Conservation (phyloP, 2,888 invertebrate genomes). For the Drosophila fulvimacula region DNA sequence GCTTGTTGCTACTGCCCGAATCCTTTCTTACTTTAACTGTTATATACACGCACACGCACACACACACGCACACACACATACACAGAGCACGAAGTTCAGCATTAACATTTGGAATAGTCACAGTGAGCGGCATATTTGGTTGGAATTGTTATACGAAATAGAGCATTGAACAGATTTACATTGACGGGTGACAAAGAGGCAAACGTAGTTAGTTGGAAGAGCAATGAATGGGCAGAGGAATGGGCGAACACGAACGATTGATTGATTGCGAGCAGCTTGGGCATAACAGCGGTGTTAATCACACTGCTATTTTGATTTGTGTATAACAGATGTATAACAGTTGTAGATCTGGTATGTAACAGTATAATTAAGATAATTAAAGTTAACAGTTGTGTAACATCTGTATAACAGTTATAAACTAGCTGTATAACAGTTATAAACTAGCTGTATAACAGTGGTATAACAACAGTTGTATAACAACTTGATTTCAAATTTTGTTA, state of each 20-base stretch:
- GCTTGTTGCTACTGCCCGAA: slow-evolving; percentile 47
- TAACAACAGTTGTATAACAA: slow-evolving; percentile 8
- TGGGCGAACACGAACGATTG: slow-evolving; percentile 24
- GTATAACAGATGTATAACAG: slow-evolving; percentile 9
- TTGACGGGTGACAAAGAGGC: slow-evolving; percentile 17
- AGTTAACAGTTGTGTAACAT: background rate
- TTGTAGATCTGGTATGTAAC: too few relatives aligned
- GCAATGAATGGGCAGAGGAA: slow-evolving; percentile 9
- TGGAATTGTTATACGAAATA: slow-evolving; percentile 44
- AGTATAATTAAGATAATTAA: too few relatives aligned
- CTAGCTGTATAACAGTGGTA: slow-evolving; percentile 6
- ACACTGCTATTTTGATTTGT: background rate
- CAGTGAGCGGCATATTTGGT: slow-evolving; percentile 42
- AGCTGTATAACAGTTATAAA: slow-evolving; percentile 8
- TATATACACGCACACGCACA: slow-evolving; percentile 9
- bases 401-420: slow-evolving; percentile 1
- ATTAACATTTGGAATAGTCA: slow-evolving; percentile 34
- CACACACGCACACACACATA: slow-evolving; percentile 15
- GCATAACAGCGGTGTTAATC: slow-evolving; percentile 13
- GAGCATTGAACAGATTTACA: slow-evolving; percentile 59
- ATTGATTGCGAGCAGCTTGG: slow-evolving; percentile 18
- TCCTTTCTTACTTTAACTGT: slow-evolving; percentile 72
- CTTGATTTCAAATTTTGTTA: too few relatives aligned
- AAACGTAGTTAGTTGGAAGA: slow-evolving; percentile 3
- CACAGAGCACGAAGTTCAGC: slow-evolving; percentile 20